Evolutionary conservation across 1,140 invertebrate genomes (phyloP).

Genomic region (Drosophila nannoptera): DNA sequence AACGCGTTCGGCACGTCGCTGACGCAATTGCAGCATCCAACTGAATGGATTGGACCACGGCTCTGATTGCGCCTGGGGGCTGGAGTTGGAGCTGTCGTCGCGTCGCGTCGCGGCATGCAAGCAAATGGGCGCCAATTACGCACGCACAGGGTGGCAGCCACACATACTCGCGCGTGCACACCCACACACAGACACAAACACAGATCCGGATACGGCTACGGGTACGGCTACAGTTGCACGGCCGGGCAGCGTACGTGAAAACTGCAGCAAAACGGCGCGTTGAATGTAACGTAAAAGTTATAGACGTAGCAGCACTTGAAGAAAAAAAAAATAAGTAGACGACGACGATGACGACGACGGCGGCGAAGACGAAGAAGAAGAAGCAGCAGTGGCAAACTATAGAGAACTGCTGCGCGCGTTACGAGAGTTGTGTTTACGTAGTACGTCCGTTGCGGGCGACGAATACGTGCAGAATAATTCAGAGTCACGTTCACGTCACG

Average conservation of each 20-base stretch:
- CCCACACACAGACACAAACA: slow-evolving; percentile 17
- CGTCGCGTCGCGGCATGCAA: slow-evolving; percentile 37
- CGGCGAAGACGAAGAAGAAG: slow-evolving; percentile 6
- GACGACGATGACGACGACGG: neutral
- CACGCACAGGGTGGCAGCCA: slow-evolving; percentile 49
- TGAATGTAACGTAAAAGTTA: slow-evolving; percentile 36
- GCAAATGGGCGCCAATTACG: slow-evolving; percentile 71
- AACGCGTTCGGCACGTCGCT: slow-evolving; percentile 60
- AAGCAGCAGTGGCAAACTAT: no score
- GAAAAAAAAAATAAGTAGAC: neutral
- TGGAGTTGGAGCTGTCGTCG: neutral
- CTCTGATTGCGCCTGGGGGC: neutral
- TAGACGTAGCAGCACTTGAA: slow-evolving; percentile 3
- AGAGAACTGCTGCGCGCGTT: slow-evolving; percentile 16
- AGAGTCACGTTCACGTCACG: slow-evolving; percentile 78
- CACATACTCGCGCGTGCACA: slow-evolving; percentile 12
- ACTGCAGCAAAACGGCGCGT: slow-evolving; percentile 58
- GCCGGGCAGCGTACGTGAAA: slow-evolving; percentile 71
- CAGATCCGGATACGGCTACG: slow-evolving; percentile 25
- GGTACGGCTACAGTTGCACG: slow-evolving; percentile 50
- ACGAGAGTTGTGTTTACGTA: slow-evolving; percentile 51
- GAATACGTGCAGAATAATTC: slow-evolving; percentile 79
- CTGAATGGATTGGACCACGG: slow-evolving; percentile 7
- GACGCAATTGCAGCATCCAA: slow-evolving; percentile 36
- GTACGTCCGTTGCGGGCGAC: slow-evolving; percentile 78